phyloP scores from a whole-genome alignment of 1,140 invertebrate species.

The Uloborus diversus region DNA sequence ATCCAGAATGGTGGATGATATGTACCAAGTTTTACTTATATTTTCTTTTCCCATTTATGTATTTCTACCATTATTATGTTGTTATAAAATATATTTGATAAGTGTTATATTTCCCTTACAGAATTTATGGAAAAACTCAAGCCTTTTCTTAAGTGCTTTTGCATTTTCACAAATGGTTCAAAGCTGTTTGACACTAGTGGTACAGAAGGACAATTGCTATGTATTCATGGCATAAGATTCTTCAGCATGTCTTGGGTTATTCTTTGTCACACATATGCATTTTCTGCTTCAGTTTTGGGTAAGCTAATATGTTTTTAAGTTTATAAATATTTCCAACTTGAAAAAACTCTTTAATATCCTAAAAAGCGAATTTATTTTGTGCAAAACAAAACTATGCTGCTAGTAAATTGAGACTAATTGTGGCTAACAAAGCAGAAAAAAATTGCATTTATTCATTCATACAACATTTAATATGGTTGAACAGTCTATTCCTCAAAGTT shows the following conservation, averaged over 20 bases:
- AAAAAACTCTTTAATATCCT: too few species aligned
- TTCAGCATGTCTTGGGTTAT: conserved; percentile 90
- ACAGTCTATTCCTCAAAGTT: too few species aligned
- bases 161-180: conserved; percentile 60
- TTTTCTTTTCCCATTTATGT: neutral
- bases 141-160: conserved; percentile 54
- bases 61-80: neutral
- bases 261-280: conserved; percentile 78
- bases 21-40: neutral
- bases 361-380: too few species aligned
- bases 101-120: neutral
- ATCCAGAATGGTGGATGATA: too few species aligned
- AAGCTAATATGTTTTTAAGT: neutral
- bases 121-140: neutral
- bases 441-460: too few species aligned
- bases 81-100: neutral
- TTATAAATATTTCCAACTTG: neutral
- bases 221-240: conserved; percentile 83
- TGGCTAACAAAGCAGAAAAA: too few species aligned
- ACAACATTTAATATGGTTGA: too few species aligned
- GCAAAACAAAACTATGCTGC: too few species aligned
- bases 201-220: conserved; percentile 25
- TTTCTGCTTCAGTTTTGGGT: neutral
- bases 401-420: too few species aligned
- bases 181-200: conserved; percentile 61